Evolutionary conservation across 2,113 vertebrate genomes (phyloP).

Genomic region (Petromus typicus): DNA sequence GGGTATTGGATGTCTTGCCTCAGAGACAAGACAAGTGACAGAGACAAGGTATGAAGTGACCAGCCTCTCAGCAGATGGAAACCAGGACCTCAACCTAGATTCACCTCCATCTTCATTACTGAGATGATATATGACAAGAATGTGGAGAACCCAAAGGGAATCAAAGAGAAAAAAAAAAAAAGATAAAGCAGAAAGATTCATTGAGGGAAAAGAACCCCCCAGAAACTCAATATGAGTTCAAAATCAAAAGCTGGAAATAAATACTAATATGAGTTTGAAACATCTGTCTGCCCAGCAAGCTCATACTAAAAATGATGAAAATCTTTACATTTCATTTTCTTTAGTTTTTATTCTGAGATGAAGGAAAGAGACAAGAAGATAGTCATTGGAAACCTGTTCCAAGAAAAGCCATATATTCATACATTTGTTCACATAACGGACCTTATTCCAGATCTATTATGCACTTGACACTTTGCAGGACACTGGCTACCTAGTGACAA

Average conservation of each 20-base stretch:
- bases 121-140: background rate
- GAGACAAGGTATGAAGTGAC: background rate
- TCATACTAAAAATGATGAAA: background rate
- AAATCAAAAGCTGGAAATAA: slow-evolving; percentile 26
- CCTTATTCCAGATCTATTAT: background rate
- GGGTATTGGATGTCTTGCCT: background rate
- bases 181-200: background rate
- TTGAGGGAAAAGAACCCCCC: background rate
- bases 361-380: background rate
- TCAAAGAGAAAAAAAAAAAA: background rate
- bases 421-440: background rate
- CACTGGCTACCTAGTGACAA: background rate
- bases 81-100: background rate
- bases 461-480: background rate
- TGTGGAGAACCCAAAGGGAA: background rate
- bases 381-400: background rate
- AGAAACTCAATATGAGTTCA: background rate
- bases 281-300: background rate
- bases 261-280: slow-evolving; percentile 11
- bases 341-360: background rate
- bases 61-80: background rate
- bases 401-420: background rate
- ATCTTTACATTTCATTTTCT: background rate
- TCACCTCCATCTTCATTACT: background rate
- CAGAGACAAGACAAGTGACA: background rate